Evolutionary conservation across 1,140 invertebrate species (phyloP), one percentile per base, ranked within the genome.

Genomic region (Apis florea): DNA sequence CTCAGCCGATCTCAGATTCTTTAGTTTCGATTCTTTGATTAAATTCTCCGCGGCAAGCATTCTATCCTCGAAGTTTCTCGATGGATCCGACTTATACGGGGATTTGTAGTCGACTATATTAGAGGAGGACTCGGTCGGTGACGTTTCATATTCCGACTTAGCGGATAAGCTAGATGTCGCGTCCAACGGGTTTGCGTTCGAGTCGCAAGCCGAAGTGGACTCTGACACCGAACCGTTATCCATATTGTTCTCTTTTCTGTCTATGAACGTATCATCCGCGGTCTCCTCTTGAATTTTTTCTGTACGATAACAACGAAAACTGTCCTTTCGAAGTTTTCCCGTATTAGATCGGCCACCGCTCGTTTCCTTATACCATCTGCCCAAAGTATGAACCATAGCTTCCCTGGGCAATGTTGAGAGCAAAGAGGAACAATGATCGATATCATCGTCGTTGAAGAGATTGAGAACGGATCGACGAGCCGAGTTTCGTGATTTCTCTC

Each of bases 251-350:
- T 10, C 51, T 17, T 13, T 76, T 31, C 5, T 85, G 51, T n/a
- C 53, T 9, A 24, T 49, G 6, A 31, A 59, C 21, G 53, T 49
- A 15, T 72, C 71, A 31, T 83, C 76, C n/a, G 56, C 6, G 9
- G 73, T 68, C 53, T 93, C 93, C 47, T 93, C 93, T 56, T 93
- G 93, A 11, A 93, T 93, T 63, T 93, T 93, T 1, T 93, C 92
- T 5, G 89, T 82, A 17, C 87, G 82, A 17, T 90, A 89, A 72
- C 79, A 67, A 4, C 85, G 77, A 58, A 89, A 87, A 63, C 70
- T 90, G 1, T 89, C 89, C 24, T 86, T 77, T 2, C 86, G 85
- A 5, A 79, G 81, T 11, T 89, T 90, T 11, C 84, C 79, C 2
- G 72, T 24, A 31, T 75, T 75, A 4, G 77, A 9, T 69, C 84